phyloP scores from a whole-genome alignment of 2,888 invertebrate genomes.

The Andrena flavipes region DNA sequence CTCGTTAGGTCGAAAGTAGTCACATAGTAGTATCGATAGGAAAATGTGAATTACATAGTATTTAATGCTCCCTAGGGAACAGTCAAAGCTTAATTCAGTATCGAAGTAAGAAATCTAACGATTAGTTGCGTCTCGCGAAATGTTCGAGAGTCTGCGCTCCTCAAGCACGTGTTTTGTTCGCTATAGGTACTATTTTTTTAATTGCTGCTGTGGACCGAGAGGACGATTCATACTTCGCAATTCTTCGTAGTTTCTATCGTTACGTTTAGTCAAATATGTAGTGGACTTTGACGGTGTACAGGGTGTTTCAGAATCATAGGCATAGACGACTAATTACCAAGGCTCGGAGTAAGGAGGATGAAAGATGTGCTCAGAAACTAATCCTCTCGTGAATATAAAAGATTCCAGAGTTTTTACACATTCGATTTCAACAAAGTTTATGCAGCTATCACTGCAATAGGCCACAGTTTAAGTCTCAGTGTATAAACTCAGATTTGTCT shows the following conservation, averaged over 20 bases:
- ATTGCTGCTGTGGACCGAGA: not conserved
- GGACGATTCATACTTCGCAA: constrained; percentile 10
- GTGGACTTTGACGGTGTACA: not conserved
- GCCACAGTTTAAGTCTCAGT: no score
- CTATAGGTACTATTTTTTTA: not conserved
- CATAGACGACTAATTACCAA: not conserved
- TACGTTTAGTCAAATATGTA: not conserved
- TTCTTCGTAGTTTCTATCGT: not conserved
- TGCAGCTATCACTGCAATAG: no score
- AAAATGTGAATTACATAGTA: not conserved
- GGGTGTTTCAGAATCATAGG: not conserved
- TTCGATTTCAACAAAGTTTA: not conserved
- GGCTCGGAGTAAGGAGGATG: not conserved
- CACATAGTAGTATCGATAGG: not conserved
- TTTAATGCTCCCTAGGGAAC: not conserved
- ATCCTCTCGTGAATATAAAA: not conserved
- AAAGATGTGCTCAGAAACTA: not conserved
- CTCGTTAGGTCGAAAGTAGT: not conserved
- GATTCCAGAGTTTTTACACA: not conserved
- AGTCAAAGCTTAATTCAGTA: not conserved
- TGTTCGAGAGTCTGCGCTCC: not conserved
- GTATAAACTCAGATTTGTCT: no score
- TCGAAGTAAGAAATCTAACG: not conserved
- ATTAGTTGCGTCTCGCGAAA: constrained; percentile 6
- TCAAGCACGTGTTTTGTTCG: not conserved